Evolutionary conservation across 2,888 invertebrate genomes (phyloP), one percentile per base, ranked within the genome.

Genomic region (Alloscopus bannaensis): DNA sequence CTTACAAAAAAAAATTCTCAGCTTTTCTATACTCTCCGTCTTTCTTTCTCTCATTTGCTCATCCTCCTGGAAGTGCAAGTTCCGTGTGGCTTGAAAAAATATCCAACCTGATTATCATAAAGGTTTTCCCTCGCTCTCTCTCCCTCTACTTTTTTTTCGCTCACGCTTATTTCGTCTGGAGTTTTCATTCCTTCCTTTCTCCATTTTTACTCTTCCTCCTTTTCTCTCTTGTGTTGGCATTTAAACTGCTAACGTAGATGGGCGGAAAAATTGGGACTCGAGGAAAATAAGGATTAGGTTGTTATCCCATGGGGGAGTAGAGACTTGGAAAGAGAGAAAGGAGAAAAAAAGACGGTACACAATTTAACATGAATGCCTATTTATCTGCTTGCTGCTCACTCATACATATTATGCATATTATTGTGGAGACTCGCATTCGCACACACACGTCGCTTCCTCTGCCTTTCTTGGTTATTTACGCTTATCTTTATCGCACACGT

Each of bases 81-180:
- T 60, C 22, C 18, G 22, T 42, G 22, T 62, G 24, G 62, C 40
- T 42, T 62, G 42, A 18, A 68, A 68, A 36, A n/a, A n/a, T n/a
- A 68, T 68, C 68, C 55, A 72, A 60, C 52, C 52, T 72, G 62
- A 72, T 72, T 72, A 72, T 62, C 72, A 72, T 72, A 72, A 62
- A 72, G 50, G 31, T n/a, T 64, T 40, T 72, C 60, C 29, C 50
- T 40, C 50, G 31, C 47, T 71, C 71, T 16, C 18, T 52, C 36
- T 52, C 16, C 24, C 52, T 22, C 52, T 16, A 62, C 47, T 59
- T 28, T 36, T 62, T 47, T 71, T 36, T 71, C 71, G n/a, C n/a
- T n/a, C n/a, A n/a, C n/a, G n/a, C n/a, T n/a, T n/a, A n/a, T n/a
- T n/a, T n/a, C 42, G 47, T 29, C 1, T 29, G 20, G 18, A 62